Percentiles rank a stretch among this genome's conserved stretches.
These are phyloP conservation scores for Drosophila barbarae DNA, from an alignment of 2,888 invertebrate genomes.

Conservation along the genomic window DNA sequence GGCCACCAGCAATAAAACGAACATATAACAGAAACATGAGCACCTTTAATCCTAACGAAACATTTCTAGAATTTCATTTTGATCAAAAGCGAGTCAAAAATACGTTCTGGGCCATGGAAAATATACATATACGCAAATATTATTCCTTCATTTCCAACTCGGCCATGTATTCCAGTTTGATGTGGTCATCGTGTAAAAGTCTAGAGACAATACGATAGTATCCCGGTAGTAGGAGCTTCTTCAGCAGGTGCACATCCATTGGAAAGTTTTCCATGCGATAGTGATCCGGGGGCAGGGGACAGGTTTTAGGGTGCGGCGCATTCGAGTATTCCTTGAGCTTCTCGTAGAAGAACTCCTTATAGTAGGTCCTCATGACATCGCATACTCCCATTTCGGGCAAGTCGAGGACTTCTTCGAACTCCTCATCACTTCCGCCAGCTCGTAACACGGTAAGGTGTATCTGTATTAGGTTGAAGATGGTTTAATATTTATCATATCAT, in stretches of 20 bases:
- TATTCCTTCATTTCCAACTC: conserved; percentile 50
- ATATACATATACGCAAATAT: background rate
- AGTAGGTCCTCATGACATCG: conserved; percentile 54
- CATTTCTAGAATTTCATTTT: background rate
- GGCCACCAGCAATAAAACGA: conserved; percentile 40
- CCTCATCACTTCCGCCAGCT: conserved; percentile 37
- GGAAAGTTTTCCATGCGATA: conserved; percentile 66
- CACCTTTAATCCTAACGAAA: conserved; percentile 8
- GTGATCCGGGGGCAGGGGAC: conserved; percentile 59
- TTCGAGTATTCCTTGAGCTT: conserved; percentile 68
- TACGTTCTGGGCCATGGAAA: too few species aligned
- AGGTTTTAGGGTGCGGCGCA: conserved; percentile 69
- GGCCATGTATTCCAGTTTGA: conserved; percentile 55
- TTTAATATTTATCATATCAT: background rate
- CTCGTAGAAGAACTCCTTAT: conserved; percentile 69
- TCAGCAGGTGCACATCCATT: conserved; percentile 49
- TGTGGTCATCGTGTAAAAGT: conserved; percentile 40
- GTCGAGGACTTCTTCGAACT: conserved; percentile 37
- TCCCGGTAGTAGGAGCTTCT: conserved; percentile 55
- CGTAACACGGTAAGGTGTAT: background rate
- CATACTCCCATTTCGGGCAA: conserved; percentile 55
- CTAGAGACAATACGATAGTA: conserved; percentile 49
- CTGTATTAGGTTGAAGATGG: background rate
- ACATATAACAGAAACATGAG: background rate
- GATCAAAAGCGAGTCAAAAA: too few species aligned